Conservation (phyloP, 2,888 invertebrate species). For the Fragum whitleyi region DNA sequence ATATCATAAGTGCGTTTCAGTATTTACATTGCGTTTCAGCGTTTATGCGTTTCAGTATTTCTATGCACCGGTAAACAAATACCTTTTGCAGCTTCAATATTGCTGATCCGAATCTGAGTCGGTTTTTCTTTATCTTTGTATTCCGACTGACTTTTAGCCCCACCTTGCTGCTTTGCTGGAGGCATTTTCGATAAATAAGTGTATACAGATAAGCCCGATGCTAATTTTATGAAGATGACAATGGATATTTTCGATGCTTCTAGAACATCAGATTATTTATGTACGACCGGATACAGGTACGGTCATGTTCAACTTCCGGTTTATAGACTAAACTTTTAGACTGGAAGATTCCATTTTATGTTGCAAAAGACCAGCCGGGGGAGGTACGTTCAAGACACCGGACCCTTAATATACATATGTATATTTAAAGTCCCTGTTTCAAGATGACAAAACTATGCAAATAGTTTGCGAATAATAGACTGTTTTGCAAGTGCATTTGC, state of each 20-base stretch:
- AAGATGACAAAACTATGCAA: no score
- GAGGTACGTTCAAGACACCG: no score
- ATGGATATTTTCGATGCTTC: conserved; percentile 12
- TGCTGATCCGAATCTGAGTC: conserved; percentile 95
- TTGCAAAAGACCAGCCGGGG: no score
- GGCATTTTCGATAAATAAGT: conserved; percentile 51
- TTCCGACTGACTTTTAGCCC: conserved; percentile 70
- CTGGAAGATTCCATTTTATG: neutral
- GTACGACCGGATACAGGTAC: conserved; percentile 13
- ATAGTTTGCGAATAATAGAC: no score
- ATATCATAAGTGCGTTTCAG: no score
- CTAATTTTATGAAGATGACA: neutral
- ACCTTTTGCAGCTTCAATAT: conserved; percentile 99
- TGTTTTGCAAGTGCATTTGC: no score
- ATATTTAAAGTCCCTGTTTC: no score
- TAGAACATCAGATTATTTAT: conserved; percentile 6
- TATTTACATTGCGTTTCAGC: no score
- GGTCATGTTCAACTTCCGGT: conserved; percentile 8
- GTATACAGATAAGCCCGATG: neutral
- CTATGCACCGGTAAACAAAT: conserved; percentile 47
- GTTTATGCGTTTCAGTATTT: no score
- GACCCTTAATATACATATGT: no score
- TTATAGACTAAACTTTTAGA: neutral
- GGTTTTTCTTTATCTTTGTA: conserved; percentile 91
- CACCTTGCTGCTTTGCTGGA: conserved; percentile 33